These are phyloP conservation scores for Mormyrus iriodes DNA, from an alignment of 2,113 vertebrate species.

Conservation along the genomic window DNA sequence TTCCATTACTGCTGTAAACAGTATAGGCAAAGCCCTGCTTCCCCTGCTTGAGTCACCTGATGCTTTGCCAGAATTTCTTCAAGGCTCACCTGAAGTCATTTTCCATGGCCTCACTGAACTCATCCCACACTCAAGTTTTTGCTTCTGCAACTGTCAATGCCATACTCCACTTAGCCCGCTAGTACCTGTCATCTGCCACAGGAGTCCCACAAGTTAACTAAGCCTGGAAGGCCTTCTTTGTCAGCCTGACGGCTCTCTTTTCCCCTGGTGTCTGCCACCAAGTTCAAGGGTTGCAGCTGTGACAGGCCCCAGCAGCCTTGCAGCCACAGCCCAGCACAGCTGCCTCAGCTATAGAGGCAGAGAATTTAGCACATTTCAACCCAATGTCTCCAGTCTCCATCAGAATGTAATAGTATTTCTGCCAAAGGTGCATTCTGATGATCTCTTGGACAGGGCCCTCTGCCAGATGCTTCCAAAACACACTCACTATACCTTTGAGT, in stretches of 20 bases:
- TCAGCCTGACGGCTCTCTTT: neutral
- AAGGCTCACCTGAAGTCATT: neutral
- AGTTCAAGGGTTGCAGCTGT: neutral
- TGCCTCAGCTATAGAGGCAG: neutral
- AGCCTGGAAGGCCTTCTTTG: neutral
- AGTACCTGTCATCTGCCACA: neutral
- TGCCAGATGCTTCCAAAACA: neutral
- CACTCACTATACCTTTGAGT: neutral
- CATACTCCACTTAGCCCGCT: neutral
- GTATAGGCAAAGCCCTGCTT: neutral
- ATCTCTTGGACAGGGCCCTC: neutral
- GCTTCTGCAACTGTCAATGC: neutral
- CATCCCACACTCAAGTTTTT: neutral
- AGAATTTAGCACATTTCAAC: neutral
- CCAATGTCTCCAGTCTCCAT: neutral
- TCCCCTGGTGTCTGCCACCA: neutral
- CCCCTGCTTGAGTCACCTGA: neutral
- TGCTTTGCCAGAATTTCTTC: neutral
- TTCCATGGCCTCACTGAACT: neutral
- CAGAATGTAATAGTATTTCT: neutral
- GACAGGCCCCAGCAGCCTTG: neutral
- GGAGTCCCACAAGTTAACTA: neutral
- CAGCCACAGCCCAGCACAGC: neutral
- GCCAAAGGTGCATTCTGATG: neutral
- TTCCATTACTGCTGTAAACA: neutral